Conservation (phyloP, 2,113 vertebrate genomes). For the Oophaga pumilio region DNA sequence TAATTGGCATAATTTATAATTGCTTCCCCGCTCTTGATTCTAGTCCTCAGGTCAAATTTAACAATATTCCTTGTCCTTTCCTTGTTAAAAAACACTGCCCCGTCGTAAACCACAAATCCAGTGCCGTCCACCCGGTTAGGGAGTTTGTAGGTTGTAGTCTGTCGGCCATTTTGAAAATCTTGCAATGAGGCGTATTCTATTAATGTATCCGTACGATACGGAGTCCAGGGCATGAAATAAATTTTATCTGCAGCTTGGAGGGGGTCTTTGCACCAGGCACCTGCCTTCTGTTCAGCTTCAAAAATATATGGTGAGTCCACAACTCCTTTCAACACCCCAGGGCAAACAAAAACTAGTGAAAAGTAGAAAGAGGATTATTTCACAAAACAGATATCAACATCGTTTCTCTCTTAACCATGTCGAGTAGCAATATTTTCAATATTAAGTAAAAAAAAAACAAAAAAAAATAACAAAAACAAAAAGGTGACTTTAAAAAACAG, state of each 20-base stretch:
- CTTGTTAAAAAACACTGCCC: constrained; percentile 99
- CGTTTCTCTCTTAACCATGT: constrained; percentile 58
- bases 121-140: constrained; percentile 97
- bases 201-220: constrained; percentile 95
- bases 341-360: constrained; percentile 99
- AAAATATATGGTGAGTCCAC: constrained; percentile 95
- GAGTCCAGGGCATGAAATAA: constrained; percentile 99
- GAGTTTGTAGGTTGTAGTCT: constrained; percentile 95
- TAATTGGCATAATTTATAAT: constrained; percentile 99
- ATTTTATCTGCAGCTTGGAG: constrained; percentile 98
- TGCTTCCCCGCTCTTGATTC: constrained; percentile 98
- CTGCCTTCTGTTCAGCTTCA: constrained; percentile 98
- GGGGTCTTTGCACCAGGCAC: constrained; percentile 98
- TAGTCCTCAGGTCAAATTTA: constrained; percentile 97
- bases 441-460: constrained; percentile 18
- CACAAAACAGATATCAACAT: constrained; percentile 67
- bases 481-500: constrained; percentile 46
- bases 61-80: constrained; percentile 97
- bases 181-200: constrained; percentile 95
- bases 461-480: constrained; percentile 66
- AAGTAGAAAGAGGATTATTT: constrained; percentile 78
- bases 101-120: constrained; percentile 97
- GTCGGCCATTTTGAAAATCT: constrained; percentile 91
- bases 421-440: neutral
- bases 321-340: constrained; percentile 97